These are phyloP conservation scores for Eupithecia dodoneata DNA, from an alignment of 2,888 invertebrate species.

Conservation along the genomic window DNA sequence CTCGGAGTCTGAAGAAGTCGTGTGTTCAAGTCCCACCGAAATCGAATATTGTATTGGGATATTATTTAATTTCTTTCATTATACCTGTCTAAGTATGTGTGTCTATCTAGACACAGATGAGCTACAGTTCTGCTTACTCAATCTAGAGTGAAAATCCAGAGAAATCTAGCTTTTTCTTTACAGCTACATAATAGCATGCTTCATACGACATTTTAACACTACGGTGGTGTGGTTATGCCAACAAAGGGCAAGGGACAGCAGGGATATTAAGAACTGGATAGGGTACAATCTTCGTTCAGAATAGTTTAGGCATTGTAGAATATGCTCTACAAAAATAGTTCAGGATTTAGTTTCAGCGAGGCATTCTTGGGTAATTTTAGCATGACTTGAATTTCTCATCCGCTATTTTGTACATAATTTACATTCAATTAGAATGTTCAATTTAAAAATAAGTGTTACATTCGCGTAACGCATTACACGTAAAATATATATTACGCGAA, in stretches of 20 bases:
- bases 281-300: constrained; percentile 24
- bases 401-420: background rate
- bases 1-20: too few species aligned
- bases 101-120: background rate
- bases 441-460: background rate
- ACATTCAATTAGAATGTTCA: too few species aligned
- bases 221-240: constrained; percentile 61
- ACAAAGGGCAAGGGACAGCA: constrained; percentile 66
- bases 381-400: background rate
- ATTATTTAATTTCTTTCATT: too few species aligned
- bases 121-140: background rate
- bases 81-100: too few species aligned
- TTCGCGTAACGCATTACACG: background rate
- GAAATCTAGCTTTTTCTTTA: background rate
- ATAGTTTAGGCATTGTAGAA: background rate
- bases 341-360: background rate
- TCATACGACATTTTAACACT: constrained; percentile 70
- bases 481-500: too few species aligned
- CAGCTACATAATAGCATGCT: constrained; percentile 47
- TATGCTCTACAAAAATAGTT: background rate
- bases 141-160: background rate
- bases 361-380: background rate
- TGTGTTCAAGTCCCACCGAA: too few species aligned
- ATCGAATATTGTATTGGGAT: too few species aligned
- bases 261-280: constrained; percentile 50